Evolutionary conservation across 2,888 invertebrate species (phyloP).

Genomic region (Teinopalpus imperialis): DNA sequence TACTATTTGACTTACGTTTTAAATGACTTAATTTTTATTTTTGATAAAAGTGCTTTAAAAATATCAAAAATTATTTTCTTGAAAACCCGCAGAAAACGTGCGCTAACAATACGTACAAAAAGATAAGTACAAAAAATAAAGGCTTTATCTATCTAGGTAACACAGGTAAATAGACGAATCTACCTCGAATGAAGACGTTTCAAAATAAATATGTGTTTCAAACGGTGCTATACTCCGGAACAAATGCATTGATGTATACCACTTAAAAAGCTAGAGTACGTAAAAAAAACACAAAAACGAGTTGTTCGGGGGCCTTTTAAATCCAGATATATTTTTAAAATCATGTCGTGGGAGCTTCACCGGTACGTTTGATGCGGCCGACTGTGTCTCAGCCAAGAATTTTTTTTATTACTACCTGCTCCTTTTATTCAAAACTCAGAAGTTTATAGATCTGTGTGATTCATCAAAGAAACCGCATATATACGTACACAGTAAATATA

Average conservation of each 20-base stretch:
- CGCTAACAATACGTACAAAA: too few species aligned
- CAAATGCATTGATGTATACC: conserved; percentile 38
- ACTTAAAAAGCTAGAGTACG: conserved; percentile 51
- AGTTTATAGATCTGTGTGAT: conserved; percentile 59
- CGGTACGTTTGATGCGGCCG: conserved; percentile 64
- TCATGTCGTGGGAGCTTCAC: conserved; percentile 68
- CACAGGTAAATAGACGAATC: too few species aligned
- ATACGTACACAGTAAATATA: conserved; percentile 1
- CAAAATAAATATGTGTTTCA: conserved; percentile 14
- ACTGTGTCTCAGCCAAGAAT: conserved; percentile 56
- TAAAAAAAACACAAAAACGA: conserved; percentile 30
- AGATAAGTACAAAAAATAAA: too few species aligned
- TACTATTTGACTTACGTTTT: too few species aligned
- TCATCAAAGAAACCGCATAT: conserved; percentile 60
- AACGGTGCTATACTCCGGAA: conserved; percentile 34
- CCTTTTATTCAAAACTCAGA: conserved; percentile 64
- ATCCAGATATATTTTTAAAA: conserved; percentile 67
- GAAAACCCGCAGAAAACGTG: too few species aligned
- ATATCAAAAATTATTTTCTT: too few species aligned
- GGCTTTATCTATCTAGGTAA: too few species aligned
- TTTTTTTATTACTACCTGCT: conserved; percentile 68
- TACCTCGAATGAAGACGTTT: conserved; percentile 21
- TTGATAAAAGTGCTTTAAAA: too few species aligned
- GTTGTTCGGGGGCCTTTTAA: conserved; percentile 46
- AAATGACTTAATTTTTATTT: too few species aligned